These are phyloP conservation scores for Germaria angustata DNA, from an alignment of 2,888 invertebrate genomes.

Conservation along the genomic window DNA sequence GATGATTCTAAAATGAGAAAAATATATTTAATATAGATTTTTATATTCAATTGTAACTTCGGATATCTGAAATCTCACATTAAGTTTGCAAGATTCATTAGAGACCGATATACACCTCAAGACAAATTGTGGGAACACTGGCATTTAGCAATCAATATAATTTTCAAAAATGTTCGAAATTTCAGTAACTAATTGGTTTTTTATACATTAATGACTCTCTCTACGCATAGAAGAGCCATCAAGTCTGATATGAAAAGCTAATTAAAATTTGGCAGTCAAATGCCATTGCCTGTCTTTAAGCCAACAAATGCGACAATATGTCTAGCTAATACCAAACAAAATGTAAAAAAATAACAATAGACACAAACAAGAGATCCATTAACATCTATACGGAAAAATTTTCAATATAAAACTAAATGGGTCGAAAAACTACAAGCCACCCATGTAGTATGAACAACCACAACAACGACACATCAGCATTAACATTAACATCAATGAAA, in stretches of 20 bases:
- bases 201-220: background rate
- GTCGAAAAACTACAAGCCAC: slow-evolving; percentile 20
- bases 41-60: no score
- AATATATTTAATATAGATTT: no score
- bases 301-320: slow-evolving; percentile 22
- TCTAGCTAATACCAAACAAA: slow-evolving; percentile 8
- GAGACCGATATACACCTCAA: no score
- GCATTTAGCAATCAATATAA: background rate
- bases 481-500: background rate
- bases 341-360: background rate
- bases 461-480: background rate
- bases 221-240: background rate
- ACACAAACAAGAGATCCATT: background rate
- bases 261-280: slow-evolving; percentile 1
- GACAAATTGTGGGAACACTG: no score
- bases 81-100: no score
- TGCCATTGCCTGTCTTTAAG: background rate
- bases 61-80: no score
- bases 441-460: slow-evolving; percentile 25
- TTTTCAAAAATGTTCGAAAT: background rate
- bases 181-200: background rate
- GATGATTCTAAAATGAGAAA: no score
- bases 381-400: slow-evolving; percentile 13
- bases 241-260: background rate
- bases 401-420: background rate